Percentiles rank a stretch among this genome's conserved stretches.
phyloP scores from a whole-genome alignment of 2,888 invertebrate genomes.

The Scaptomyza flava region DNA sequence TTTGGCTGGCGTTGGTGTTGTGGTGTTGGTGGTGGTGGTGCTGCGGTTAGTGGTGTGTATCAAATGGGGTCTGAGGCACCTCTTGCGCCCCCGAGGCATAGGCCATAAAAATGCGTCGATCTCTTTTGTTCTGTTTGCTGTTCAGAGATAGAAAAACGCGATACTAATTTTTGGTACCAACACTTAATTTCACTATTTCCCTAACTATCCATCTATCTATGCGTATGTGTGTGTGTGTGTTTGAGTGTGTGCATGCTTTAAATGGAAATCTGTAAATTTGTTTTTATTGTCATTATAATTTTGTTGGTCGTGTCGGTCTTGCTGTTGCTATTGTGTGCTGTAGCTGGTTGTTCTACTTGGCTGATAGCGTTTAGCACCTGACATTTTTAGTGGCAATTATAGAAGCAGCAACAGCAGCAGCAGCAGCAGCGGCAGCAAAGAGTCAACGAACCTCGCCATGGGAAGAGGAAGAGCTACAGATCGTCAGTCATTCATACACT shows the following conservation, averaged over 20 bases:
- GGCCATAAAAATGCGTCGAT: constrained; percentile 67
- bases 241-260: constrained; percentile 40
- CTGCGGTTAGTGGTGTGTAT: constrained; percentile 81
- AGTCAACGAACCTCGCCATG: constrained; percentile 58
- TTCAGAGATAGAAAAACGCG: constrained; percentile 63
- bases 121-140: constrained; percentile 44
- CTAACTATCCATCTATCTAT: constrained; percentile 2
- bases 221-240: constrained; percentile 14
- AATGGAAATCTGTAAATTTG: constrained; percentile 79
- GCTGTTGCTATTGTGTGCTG: constrained; percentile 8
- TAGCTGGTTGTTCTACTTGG: constrained; percentile 73
- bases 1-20: constrained; percentile 6
- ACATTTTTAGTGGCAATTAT: constrained; percentile 79
- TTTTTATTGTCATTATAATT: constrained; percentile 79
- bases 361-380: constrained; percentile 82
- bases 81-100: constrained; percentile 43
- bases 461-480: constrained; percentile 14
- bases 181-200: constrained; percentile 65
- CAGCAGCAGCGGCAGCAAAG: constrained; percentile 41
- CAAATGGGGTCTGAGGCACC: constrained; percentile 81
- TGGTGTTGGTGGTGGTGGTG: constrained; percentile 42
- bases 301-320: constrained; percentile 36
- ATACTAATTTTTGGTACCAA: constrained; percentile 75
- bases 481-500: constrained; percentile 18
- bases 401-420: constrained; percentile 45